Percentiles rank a stretch among this genome's conserved stretches.
These are phyloP conservation scores for Podargus strigoides DNA, from an alignment of 2,797 vertebrate genomes.

Conservation along the genomic window DNA sequence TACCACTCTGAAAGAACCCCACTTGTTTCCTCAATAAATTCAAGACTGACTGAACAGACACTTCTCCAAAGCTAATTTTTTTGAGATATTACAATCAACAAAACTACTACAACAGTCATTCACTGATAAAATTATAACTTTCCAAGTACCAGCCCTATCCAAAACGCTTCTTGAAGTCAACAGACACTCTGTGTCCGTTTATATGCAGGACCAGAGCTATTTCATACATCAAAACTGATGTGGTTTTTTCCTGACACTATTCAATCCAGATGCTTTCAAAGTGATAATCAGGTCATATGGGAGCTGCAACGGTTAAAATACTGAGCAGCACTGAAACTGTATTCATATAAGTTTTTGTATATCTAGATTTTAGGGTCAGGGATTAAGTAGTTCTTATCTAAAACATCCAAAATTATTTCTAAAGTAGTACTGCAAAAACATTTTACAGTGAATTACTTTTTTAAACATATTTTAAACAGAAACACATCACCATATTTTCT, in stretches of 20 bases:
- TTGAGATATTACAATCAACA: neutral
- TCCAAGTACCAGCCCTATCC: neutral
- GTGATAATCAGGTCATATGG: neutral
- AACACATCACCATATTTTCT: slow-evolving; percentile 78
- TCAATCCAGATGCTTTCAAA: neutral
- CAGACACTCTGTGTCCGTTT: neutral
- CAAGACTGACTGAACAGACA: neutral
- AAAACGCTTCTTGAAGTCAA: neutral
- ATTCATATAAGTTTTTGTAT: neutral
- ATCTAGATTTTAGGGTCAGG: neutral
- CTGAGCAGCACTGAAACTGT: neutral
- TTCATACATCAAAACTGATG: neutral
- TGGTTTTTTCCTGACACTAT: neutral
- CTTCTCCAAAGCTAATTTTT: neutral
- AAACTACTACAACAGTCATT: neutral
- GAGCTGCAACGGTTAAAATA: neutral
- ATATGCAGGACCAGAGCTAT: neutral
- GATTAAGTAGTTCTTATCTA: slow-evolving; percentile 52
- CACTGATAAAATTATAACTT: neutral
- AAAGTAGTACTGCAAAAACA: slow-evolving; percentile 57
- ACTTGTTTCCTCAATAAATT: neutral
- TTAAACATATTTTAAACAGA: slow-evolving; percentile 71
- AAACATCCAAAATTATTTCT: slow-evolving; percentile 71
- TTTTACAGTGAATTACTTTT: slow-evolving; percentile 72
- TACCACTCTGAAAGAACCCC: neutral